Conservation (phyloP, 2,888 invertebrate species). For the Sepioteuthis lessoniana region DNA sequence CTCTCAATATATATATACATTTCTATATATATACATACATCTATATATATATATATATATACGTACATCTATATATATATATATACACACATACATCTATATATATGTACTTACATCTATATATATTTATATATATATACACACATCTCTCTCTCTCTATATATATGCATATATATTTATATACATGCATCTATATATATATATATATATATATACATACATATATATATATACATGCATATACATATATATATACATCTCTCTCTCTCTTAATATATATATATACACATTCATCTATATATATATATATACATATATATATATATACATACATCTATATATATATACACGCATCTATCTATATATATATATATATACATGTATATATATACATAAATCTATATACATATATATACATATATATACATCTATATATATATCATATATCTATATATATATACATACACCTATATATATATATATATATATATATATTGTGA, state of each 20-base stretch:
- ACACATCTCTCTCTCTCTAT: too few species aligned
- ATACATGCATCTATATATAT: conserved; percentile 21
- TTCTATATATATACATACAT: conserved; percentile 38
- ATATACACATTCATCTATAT: neutral
- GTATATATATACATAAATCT: too few species aligned
- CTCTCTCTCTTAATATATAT: neutral
- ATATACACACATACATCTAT: neutral
- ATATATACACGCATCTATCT: too few species aligned
- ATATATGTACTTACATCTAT: too few species aligned
- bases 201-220: conserved; percentile 34
- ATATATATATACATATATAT: neutral
- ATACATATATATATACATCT: conserved; percentile 34
- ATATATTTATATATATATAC: too few species aligned
- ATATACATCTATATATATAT: too few species aligned
- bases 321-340: too few species aligned
- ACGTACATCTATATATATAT: conserved; percentile 76
- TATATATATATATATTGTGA: too few species aligned
- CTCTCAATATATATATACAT: conserved; percentile 40
- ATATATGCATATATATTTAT: neutral
- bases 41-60: conserved; percentile 46
- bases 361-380: too few species aligned
- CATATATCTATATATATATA: too few species aligned
- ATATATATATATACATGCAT: conserved; percentile 34
- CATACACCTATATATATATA: too few species aligned
- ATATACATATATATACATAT: too few species aligned